Conservation (phyloP, 2,888 invertebrate genomes). For the Cyrtodaria siliqua region DNA sequence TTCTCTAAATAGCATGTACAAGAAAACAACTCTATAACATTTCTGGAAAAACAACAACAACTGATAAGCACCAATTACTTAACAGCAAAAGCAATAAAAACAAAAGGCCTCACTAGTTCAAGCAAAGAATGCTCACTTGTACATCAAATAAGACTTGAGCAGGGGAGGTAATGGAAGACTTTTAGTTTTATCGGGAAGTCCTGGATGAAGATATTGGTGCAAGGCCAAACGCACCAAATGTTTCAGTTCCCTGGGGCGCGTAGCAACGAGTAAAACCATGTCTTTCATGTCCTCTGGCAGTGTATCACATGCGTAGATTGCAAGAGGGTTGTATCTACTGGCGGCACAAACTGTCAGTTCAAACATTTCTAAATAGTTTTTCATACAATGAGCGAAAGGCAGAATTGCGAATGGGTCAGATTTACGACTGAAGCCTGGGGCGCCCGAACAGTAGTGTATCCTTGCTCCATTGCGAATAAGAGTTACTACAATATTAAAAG, state of each 20-base stretch:
- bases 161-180: conserved; percentile 73
- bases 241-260: conserved; percentile 71
- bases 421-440: conserved; percentile 74
- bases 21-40: no score
- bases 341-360: conserved; percentile 91
- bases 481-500: conserved; percentile 89
- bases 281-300: conserved; percentile 90
- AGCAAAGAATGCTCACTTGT: conserved; percentile 35
- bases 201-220: conserved; percentile 46
- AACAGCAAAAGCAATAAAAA: no score
- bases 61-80: no score
- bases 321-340: conserved; percentile 92
- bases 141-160: conserved; percentile 74
- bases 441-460: conserved; percentile 87
- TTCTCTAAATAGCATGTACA: no score
- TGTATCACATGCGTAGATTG: conserved; percentile 91
- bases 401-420: conserved; percentile 93
- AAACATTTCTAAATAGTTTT: conserved; percentile 88
- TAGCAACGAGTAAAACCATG: conserved; percentile 87
- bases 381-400: conserved; percentile 91
- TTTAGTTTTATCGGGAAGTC: conserved; percentile 63
- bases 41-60: no score
- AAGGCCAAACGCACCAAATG: conserved; percentile 68
- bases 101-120: no score
- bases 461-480: conserved; percentile 92